Percentiles rank a stretch among this genome's conserved stretches.
Conservation (phyloP, 2,888 invertebrate species). For the Marasmarcha lunaedactyla region DNA sequence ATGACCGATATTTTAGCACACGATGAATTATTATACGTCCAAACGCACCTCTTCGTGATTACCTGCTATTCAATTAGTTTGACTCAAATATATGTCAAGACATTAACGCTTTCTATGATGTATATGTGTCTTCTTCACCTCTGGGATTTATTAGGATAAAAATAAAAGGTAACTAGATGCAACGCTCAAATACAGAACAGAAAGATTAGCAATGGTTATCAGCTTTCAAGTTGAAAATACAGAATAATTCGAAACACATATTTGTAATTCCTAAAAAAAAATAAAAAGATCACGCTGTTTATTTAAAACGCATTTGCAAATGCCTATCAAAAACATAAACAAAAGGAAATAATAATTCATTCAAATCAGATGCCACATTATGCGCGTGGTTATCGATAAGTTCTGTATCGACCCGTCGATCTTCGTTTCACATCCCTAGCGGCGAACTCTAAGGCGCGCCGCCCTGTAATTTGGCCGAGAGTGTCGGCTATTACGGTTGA, state of each 20-base stretch:
- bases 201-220: no score
- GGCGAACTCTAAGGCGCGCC: constrained; percentile 47
- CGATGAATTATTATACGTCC: constrained; percentile 44
- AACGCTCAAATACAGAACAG: no score
- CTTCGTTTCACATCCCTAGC: constrained; percentile 36
- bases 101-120: background rate
- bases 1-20: constrained; percentile 45
- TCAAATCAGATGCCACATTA: constrained; percentile 39
- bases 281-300: no score
- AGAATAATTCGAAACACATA: no score
- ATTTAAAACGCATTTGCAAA: background rate
- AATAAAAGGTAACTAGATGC: no score
- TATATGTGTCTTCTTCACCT: no score
- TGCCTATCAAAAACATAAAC: constrained; percentile 7
- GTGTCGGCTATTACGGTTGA: constrained; percentile 69
- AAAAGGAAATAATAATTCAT: constrained; percentile 40
- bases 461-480: constrained; percentile 71
- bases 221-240: no score
- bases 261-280: no score
- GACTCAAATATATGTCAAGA: no score
- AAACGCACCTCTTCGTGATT: constrained; percentile 53
- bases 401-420: constrained; percentile 42
- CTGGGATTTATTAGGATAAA: no score
- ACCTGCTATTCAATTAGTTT: constrained; percentile 44
- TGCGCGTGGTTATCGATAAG: constrained; percentile 48